Base-by-base conservation (phyloP, 2,888 invertebrate genomes). In the Phalera bucephala region DNA sequence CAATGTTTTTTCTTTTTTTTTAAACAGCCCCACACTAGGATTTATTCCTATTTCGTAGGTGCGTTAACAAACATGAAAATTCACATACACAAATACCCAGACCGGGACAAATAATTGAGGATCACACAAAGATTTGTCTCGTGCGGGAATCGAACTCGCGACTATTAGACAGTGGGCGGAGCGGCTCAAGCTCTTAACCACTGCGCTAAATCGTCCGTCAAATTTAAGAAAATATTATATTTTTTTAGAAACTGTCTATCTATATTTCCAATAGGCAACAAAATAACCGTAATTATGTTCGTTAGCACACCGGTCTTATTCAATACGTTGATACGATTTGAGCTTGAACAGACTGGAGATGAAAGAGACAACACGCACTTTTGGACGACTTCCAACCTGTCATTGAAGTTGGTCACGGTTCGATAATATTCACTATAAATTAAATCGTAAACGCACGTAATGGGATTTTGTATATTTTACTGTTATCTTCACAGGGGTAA, bases 311-410 rank as follows among this genome's bases (percentile, higher is more conserved):
- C 26, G 28, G 40, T 49, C 46, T 33, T 44, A 28, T 33, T 21
- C 41, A 51, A 64, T 61, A 58, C 44, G n/a, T 39, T 35, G 31
- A 33, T 15, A 34, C 43, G 58, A 59, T 67, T 57, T 49, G 58
- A 61, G 40, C 48, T 48, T 52, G 43, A 54, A 33, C 63, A 62
- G 55, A 50, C 13, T 31, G 2, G 30, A 40, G 36, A 38, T 36
- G 40, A 44, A 40, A 54, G 53, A 52, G 48, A 45, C 47, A 38
- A 49, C 45, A 45, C 40, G 31, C 20, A 23, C 33, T 10, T 19
- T 43, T 56, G 53, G 52, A 42, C 12, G 8, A 10, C 32, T 43
- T 59, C 62, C 61, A 64, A 49, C 1, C 25, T 19, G 9, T 9
- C 7, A 44, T 45, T 64, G 62, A 61, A 57, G 64, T 64, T 64